Base-by-base conservation (phyloP, 2,888 invertebrate genomes). In the Lasioglossum lativentre region DNA sequence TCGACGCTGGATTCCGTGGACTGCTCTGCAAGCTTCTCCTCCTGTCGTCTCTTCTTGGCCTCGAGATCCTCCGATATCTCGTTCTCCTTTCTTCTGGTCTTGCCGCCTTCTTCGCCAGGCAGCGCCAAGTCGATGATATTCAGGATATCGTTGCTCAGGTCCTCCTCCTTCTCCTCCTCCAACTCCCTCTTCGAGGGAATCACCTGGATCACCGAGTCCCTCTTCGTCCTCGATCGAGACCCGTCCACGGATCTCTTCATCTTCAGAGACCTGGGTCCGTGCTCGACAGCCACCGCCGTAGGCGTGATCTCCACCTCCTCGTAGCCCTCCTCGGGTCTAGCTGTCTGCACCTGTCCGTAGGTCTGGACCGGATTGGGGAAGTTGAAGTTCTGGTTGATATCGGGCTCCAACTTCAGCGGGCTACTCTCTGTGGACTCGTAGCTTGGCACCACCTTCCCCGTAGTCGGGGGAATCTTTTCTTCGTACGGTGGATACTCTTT, bases 401-500 rank as follows among this genome's bases (percentile, higher is more conserved):
- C 81, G 0, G 30, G 75, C 6, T 93, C 90, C 78, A 89, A 92
- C 19, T 89, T 87, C 6, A 83, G 77, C 27, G 88, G 83, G 14
- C 78, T 77, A 10, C 86, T 82, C 59, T 90, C 86, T 0, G 87
- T 91, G 0, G 88, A 72, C n/a, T 89, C 85, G 56, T 87, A 80
- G n/a, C 78, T 88, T 1, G 52, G 34, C 8, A 86, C 78, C 8
- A 86, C 78, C 23, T 90, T 91, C 19, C 75, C 90, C 0, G 83
- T 34, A 1, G 88, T 85, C 10, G 88, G 74, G 0, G 82, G 30
- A 4, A n/a, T 40, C 59, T 89, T 86, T 16, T 76, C 88, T 4
- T 91, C 88, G 30, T 86, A 90, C 2, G 81, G 77, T 0, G 86
- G 81, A 76, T 94, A 95, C 84, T 97, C 96, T 92, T 97, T 96